These are phyloP conservation scores for Opisthocomus hoazin DNA, from an alignment of 2,113 vertebrate species.

Conservation along the genomic window DNA sequence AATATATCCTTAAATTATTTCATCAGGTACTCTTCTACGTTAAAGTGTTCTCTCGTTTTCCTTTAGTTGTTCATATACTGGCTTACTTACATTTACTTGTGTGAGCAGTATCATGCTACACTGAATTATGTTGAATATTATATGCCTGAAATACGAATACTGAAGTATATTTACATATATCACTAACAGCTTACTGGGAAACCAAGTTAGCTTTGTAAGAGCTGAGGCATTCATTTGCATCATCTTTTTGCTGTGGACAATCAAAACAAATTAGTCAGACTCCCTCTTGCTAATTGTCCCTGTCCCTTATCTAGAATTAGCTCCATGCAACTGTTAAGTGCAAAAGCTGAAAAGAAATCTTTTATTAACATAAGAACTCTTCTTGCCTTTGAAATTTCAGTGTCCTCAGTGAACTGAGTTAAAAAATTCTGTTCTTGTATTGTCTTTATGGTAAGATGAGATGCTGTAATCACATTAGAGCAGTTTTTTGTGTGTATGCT, in stretches of 20 bases:
- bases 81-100: neutral
- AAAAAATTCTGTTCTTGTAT: neutral
- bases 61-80: neutral
- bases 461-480: neutral
- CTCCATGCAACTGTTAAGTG: neutral
- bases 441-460: neutral
- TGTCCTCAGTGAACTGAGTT: neutral
- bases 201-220: neutral
- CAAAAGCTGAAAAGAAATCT: neutral
- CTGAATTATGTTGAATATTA: neutral
- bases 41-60: neutral
- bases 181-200: neutral
- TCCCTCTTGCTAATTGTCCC: neutral
- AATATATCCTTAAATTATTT: neutral
- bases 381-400: neutral
- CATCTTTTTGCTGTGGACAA: neutral
- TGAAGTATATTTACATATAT: neutral
- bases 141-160: neutral
- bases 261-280: neutral
- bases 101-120: neutral
- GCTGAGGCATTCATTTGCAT: neutral
- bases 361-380: neutral
- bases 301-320: neutral
- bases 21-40: neutral
- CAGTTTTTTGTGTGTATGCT: neutral